Conservation (phyloP, 2,888 invertebrate genomes). For the Loripinus fragilis region DNA sequence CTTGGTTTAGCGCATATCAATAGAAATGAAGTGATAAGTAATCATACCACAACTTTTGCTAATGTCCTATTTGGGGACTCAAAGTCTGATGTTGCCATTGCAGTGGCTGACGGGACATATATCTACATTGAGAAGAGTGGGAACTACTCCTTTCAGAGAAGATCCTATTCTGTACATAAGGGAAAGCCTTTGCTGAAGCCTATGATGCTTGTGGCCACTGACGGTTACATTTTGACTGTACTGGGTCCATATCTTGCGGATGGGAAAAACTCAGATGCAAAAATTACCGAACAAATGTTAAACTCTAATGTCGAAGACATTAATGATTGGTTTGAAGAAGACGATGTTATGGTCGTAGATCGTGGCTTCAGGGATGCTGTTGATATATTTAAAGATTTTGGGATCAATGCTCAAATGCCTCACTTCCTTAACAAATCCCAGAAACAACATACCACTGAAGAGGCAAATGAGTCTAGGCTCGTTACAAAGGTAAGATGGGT, state of each 20-base stretch:
- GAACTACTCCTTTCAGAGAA: constrained; percentile 49
- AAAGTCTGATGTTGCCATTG: constrained; percentile 27
- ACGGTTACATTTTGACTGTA: constrained; percentile 45
- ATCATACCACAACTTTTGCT: constrained; percentile 51
- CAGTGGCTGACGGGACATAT: constrained; percentile 56
- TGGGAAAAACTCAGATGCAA: constrained; percentile 45
- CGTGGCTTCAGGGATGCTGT: constrained; percentile 54
- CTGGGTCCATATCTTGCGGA: constrained; percentile 55
- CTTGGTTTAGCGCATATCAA: constrained; percentile 38
- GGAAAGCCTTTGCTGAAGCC: constrained; percentile 52
- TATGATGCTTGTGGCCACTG: constrained; percentile 51
- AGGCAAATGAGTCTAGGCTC: constrained; percentile 44
- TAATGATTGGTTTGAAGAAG: constrained; percentile 35
- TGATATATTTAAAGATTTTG: constrained; percentile 40
- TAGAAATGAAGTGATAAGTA: constrained; percentile 34
- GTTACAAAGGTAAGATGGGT: constrained; percentile 42
- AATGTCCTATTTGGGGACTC: constrained; percentile 32
- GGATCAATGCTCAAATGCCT: constrained; percentile 45
- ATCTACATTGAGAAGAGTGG: constrained; percentile 50
- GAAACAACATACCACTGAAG: constrained; percentile 43
- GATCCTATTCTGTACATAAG: constrained; percentile 47
- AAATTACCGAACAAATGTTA: constrained; percentile 54
- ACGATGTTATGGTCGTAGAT: constrained; percentile 50
- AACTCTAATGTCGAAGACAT: constrained; percentile 37
- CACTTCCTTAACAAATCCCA: constrained; percentile 40